phyloP scores from a whole-genome alignment of 37 sponge, comb jelly and placozoan genomes.

The Dysidea cf. avara region DNA sequence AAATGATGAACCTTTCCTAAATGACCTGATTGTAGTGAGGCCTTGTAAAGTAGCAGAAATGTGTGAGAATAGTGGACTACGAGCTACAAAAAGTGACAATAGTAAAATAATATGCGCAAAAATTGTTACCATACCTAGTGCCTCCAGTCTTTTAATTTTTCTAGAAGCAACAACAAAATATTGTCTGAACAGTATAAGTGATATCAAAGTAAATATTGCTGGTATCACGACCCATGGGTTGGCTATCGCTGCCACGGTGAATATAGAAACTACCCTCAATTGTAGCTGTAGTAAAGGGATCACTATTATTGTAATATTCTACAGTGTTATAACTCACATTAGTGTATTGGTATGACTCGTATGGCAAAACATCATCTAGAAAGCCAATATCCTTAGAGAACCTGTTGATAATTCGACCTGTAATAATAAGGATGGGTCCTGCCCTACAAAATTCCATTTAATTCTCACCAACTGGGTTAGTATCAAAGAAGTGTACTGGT shows the following conservation, averaged over 20 bases:
- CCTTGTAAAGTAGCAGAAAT: constrained; percentile 80
- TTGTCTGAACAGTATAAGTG: no score
- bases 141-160: no score
- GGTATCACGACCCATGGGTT: no score
- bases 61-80: constrained; percentile 85
- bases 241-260: no score
- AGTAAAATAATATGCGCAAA: no score
- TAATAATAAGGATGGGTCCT: not conserved
- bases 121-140: no score
- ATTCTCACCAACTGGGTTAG: constrained; percentile 72
- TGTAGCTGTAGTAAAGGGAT: no score
- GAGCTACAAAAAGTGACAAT: constrained; percentile 41
- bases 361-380: constrained; percentile 43
- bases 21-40: constrained; percentile 69
- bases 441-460: not conserved
- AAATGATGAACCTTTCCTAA: constrained; percentile 15
- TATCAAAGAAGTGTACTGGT: constrained; percentile 79
- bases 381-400: constrained; percentile 52
- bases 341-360: constrained; percentile 7
- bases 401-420: constrained; percentile 56
- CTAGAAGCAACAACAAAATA: no score
- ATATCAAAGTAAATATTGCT: no score
- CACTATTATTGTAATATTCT: no score
- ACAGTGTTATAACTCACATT: constrained; percentile 10
- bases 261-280: no score